Evolutionary conservation across 2,797 vertebrate genomes (phyloP).

Genomic region (Selene dorsalis): DNA sequence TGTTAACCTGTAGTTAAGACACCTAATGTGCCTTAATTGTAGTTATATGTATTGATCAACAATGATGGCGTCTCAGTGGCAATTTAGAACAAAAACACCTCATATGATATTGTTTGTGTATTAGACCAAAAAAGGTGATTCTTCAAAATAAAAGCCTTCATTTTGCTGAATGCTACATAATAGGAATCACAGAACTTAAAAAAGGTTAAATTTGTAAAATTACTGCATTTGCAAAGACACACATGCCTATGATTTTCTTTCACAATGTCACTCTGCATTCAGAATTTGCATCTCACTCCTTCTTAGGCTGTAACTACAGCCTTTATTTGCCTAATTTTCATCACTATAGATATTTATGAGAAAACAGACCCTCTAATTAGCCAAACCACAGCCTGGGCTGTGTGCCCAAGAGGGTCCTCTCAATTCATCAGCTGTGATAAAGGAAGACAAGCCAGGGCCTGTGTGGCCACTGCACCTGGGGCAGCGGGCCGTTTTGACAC

Average conservation of each 20-base stretch:
- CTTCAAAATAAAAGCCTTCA: background rate
- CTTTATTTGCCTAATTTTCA: conserved; percentile 79
- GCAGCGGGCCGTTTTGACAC: conserved; percentile 75
- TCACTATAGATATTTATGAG: conserved; percentile 81
- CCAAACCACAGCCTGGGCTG: conserved; percentile 76
- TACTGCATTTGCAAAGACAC: conserved; percentile 24
- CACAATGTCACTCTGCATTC: conserved; percentile 16
- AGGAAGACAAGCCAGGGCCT: conserved; percentile 78
- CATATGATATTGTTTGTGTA: background rate
- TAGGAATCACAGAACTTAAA: background rate
- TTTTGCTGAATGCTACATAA: background rate
- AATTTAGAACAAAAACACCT: conserved; percentile 10
- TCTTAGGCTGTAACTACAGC: conserved; percentile 65
- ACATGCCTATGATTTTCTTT: background rate
- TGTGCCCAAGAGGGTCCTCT: conserved; percentile 79
- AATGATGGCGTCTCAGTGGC: background rate
- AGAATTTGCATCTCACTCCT: conserved; percentile 62
- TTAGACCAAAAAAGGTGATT: background rate
- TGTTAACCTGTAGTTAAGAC: conserved; percentile 67
- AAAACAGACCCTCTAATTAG: conserved; percentile 82
- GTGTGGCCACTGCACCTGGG: conserved; percentile 82
- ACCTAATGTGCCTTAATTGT: conserved; percentile 65
- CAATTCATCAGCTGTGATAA: conserved; percentile 78
- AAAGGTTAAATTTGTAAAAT: background rate
- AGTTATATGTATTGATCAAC: conserved; percentile 45